phyloP scores from a whole-genome alignment of 2,888 invertebrate genomes.

The Aproaerema taeniolella region DNA sequence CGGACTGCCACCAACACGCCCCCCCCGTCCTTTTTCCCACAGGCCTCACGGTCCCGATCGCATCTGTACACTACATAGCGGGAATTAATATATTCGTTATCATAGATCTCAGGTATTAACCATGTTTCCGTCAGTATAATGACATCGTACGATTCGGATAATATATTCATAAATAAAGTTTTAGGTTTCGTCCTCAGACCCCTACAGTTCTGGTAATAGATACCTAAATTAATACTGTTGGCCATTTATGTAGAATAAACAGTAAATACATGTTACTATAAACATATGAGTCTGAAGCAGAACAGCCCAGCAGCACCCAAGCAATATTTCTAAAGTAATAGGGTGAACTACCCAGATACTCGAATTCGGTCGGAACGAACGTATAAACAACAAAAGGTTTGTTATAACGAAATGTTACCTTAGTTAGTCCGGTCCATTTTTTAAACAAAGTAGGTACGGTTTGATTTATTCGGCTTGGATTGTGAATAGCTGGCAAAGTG shows the following conservation, averaged over 20 bases:
- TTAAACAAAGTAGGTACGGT: too few species aligned
- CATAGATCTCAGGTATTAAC: neutral
- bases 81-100: neutral
- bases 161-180: constrained; percentile 11
- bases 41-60: neutral
- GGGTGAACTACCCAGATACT: too few species aligned
- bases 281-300: too few species aligned
- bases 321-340: too few species aligned
- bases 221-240: neutral
- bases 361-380: too few species aligned
- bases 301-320: too few species aligned
- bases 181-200: constrained; percentile 14
- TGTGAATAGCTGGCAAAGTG: too few species aligned
- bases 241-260: neutral
- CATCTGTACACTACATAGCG: constrained; percentile 1
- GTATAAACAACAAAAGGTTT: too few species aligned
- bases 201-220: constrained; percentile 14
- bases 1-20: constrained; percentile 1
- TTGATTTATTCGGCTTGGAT: too few species aligned
- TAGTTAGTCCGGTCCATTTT: too few species aligned
- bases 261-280: neutral
- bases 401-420: too few species aligned
- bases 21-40: neutral
- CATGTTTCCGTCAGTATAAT: constrained; percentile 13
- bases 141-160: constrained; percentile 11